Evolutionary conservation across 2,113 vertebrate species (phyloP).

Genomic region (Fregata magnificens): DNA sequence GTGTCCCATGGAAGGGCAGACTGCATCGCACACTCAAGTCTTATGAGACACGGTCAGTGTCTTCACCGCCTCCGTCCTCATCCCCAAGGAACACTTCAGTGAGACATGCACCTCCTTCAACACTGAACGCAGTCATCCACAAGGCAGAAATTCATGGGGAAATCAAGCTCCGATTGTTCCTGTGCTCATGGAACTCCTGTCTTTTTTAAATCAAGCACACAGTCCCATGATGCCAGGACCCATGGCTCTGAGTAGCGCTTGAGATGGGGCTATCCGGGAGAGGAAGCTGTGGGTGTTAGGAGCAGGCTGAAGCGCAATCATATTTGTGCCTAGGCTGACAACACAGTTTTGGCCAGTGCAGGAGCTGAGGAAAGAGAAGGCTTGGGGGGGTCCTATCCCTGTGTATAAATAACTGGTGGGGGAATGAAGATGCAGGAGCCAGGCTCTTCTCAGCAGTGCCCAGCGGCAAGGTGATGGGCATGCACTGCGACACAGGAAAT

Average conservation of each 20-base stretch:
- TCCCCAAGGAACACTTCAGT: background rate
- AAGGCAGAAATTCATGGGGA: background rate
- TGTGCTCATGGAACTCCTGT: background rate
- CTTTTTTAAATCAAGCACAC: background rate
- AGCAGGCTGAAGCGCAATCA: background rate
- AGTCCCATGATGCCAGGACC: background rate
- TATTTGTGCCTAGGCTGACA: no score
- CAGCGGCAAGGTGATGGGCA: background rate
- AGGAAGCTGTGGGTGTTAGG: background rate
- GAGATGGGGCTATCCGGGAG: no score
- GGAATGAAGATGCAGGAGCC: background rate
- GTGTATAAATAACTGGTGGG: background rate
- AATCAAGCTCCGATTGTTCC: background rate
- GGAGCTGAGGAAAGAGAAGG: background rate
- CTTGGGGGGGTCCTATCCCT: no score
- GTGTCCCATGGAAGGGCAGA: background rate
- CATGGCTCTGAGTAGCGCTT: rapidly evolving
- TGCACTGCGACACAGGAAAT: no score
- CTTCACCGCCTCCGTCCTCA: background rate
- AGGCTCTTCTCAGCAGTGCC: background rate
- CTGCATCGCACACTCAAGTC: background rate
- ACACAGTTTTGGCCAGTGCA: background rate
- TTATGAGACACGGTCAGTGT: background rate
- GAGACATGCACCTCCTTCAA: rapidly evolving
- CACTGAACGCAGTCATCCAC: background rate